Percentiles rank a stretch among this genome's conserved stretches.
phyloP scores from a whole-genome alignment of 2,888 invertebrate species.

The Cataglyphis cursor region DNA sequence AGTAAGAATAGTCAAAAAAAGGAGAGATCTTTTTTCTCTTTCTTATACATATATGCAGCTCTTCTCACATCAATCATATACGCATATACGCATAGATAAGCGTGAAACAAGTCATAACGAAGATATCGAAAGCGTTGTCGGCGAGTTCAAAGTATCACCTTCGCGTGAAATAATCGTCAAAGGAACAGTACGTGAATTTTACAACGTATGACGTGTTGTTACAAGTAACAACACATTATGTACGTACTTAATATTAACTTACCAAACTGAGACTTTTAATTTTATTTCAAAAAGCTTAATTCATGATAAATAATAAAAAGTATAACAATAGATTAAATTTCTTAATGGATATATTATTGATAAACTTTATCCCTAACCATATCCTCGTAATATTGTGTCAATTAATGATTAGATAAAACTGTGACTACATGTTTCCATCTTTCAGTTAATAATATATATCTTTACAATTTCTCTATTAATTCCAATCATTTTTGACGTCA shows the following conservation, averaged over 20 bases:
- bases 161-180: constrained; percentile 77
- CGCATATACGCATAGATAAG: constrained; percentile 56
- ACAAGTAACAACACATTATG: too few species aligned
- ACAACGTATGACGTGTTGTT: too few species aligned
- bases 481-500: background rate
- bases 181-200: constrained; percentile 72
- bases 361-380: too few species aligned
- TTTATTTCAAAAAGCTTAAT: too few species aligned
- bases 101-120: constrained; percentile 65
- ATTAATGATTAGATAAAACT: background rate
- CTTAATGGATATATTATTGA: too few species aligned
- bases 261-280: too few species aligned
- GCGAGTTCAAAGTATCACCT: constrained; percentile 82
- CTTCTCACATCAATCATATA: constrained; percentile 1
- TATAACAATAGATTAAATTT: too few species aligned
- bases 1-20: constrained; percentile 24
- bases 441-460: constrained; percentile 69
- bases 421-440: constrained; percentile 41
- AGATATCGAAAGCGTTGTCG: constrained; percentile 71
- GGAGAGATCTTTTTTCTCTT: constrained; percentile 1
- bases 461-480: constrained; percentile 16
- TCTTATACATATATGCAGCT: background rate
- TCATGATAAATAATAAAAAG: too few species aligned
- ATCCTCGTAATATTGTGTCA: too few species aligned
- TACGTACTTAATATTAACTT: too few species aligned